Base-by-base conservation (phyloP, 2,113 vertebrate genomes). In the Apus apus region DNA sequence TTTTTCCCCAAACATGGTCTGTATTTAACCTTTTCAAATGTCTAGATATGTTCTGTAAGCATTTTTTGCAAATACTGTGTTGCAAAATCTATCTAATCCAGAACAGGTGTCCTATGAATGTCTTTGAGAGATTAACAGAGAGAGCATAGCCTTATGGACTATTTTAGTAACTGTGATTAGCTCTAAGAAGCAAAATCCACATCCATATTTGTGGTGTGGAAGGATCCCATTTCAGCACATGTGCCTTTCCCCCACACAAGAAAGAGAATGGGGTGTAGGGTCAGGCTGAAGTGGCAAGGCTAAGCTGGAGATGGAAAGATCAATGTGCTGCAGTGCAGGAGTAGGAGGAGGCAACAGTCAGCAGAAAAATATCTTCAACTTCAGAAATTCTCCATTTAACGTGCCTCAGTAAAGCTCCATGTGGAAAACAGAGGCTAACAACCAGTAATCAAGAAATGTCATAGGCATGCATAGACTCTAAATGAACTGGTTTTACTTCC, bases 1-100 rank as follows among this genome's bases (percentile, higher is more conserved):
- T 75, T 74, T 43, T 96, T 85, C 93, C 34, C 86, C 90, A 94
- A 93, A 92, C 15, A 19, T 30, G 29, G 81, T 90, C 85, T 75
- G 73, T 32, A 43, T 56, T 77, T 83, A 95, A 93, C 84, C 57
- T 94, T 79, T 89, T 13, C 30, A 78, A 81, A 89, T 92, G 77
- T 51, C 95, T 90, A 91, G 93, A 95, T 93, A 96, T 86, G 90
- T 94, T n/a, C 74, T 50, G 50, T 76, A 93, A 90, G 89, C 75
- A 84, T 84, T 96, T 96, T 87, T 81, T 87, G 57, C 64, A 85
- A 68, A 87, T 94, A 74, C 88, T 89, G 77, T 87, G 84, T 92
- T 91, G 81, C 74, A 94, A 94, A 95, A 85, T 90, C 90, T 66
- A 34, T 95, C 77, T 96, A 97, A 97, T 97, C 94, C 87, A 73